Conservation (phyloP, 2,113 vertebrate genomes). For the Cnemophilus loriae region DNA sequence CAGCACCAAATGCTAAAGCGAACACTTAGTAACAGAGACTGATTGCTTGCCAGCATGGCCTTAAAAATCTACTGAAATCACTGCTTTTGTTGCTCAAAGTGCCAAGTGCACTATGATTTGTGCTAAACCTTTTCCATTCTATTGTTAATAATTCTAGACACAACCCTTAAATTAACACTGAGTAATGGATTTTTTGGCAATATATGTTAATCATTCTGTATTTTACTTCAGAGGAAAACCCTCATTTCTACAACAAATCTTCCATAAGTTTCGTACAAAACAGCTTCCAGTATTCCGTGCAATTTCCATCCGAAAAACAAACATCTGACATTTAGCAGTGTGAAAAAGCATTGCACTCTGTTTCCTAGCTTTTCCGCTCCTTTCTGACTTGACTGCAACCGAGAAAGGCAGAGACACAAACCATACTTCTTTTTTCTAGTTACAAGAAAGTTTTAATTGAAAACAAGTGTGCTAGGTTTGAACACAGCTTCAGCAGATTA, state of each 20-base stretch:
- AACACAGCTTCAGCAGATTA: constrained; percentile 64
- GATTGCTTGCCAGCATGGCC: not conserved
- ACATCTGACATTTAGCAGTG: not conserved
- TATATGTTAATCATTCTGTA: not conserved
- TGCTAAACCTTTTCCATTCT: not conserved
- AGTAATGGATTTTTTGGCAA: not conserved
- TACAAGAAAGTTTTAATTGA: constrained; percentile 72
- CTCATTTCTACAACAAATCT: not conserved
- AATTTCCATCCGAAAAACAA: not conserved
- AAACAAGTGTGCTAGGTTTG: constrained; percentile 59
- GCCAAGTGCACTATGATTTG: not conserved
- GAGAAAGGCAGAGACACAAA: not conserved
- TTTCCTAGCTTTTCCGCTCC: not conserved
- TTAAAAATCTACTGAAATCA: not conserved
- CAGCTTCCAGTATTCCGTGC: not conserved
- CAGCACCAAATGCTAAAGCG: not conserved
- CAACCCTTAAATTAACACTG: not conserved
- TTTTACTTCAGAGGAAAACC: not conserved
- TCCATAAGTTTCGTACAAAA: not conserved
- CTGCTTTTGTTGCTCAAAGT: not conserved
- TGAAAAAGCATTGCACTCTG: not conserved
- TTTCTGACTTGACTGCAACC: not conserved
- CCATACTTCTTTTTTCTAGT: constrained; percentile 47
- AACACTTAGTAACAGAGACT: not conserved
- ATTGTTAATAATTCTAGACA: not conserved